Conservation (phyloP, 2,888 invertebrate species). For the Acronicta psi region DNA sequence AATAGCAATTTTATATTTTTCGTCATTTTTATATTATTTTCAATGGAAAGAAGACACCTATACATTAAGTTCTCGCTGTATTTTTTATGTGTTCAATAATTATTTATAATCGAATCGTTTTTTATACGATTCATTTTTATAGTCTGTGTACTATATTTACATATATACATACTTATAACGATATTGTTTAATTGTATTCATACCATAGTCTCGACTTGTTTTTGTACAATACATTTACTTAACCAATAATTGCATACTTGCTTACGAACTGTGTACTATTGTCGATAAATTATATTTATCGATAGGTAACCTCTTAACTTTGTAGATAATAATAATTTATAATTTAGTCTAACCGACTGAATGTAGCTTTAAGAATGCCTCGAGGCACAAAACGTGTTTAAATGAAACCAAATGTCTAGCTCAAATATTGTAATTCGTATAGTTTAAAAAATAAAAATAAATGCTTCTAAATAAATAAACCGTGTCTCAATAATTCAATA, state of each 20-base stretch:
- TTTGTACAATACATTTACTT: conserved; percentile 2
- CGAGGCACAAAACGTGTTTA: conserved; percentile 72
- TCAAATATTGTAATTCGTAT: conserved; percentile 71
- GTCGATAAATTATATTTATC: not conserved
- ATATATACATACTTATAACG: not conserved
- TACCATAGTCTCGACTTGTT: not conserved
- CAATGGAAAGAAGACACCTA: not conserved
- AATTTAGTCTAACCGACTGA: conserved; percentile 68
- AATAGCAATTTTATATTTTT: not conserved
- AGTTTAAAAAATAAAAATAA: conserved; percentile 65
- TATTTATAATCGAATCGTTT: not conserved
- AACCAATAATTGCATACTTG: not conserved
- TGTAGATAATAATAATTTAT: conserved; percentile 38
- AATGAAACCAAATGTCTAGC: conserved; percentile 80
- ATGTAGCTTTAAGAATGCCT: conserved; percentile 66
- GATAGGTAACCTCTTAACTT: conserved; percentile 6
- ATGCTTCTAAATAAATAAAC: conserved; percentile 58
- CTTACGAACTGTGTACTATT: conserved; percentile 1
- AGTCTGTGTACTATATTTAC: not conserved
- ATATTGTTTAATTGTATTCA: not conserved
- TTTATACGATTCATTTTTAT: conserved; percentile 2
- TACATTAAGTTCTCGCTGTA: not conserved
- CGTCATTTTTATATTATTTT: not conserved
- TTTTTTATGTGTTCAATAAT: not conserved
- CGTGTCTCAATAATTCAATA: conserved; percentile 24